A percentile compares a stretch with the other conserved stretches of the same genome.
Evolutionary conservation across 2,797 vertebrate species (phyloP).

Genomic region (Pithecia hirsuta): DNA sequence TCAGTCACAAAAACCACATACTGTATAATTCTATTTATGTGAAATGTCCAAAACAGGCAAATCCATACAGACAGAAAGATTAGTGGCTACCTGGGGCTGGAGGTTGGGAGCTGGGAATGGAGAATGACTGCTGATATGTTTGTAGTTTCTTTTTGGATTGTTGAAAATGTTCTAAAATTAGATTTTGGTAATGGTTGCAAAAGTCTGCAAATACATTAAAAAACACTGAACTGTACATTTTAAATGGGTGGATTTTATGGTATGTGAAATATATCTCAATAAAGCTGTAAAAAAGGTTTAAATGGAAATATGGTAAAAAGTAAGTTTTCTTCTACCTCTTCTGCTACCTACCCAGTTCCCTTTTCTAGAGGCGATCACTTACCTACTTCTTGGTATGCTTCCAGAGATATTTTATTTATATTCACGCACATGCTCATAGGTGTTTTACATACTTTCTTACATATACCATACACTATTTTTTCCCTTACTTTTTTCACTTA

Average conservation of each 20-base stretch:
- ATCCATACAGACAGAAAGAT: neutral
- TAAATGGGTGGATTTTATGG: neutral
- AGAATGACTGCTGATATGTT: neutral
- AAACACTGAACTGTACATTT: neutral
- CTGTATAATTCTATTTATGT: neutral
- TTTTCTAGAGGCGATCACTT: neutral
- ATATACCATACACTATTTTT: neutral
- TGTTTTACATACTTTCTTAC: neutral
- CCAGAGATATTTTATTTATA: neutral
- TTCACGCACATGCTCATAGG: neutral
- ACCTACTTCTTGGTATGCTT: neutral
- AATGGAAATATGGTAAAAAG: neutral
- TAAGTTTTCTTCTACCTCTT: neutral
- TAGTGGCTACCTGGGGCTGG: neutral
- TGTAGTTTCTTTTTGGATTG: neutral
- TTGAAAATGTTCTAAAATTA: conserved; percentile 22
- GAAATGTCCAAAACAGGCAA: neutral
- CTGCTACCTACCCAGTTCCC: neutral
- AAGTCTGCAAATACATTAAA: neutral
- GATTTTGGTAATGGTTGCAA: neutral
- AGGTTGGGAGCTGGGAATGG: neutral
- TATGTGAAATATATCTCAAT: neutral
- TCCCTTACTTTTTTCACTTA: neutral
- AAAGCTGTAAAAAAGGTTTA: neutral
- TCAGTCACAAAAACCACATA: neutral